Base-by-base conservation (phyloP, 2,888 invertebrate species). In the Drosophila anceps region DNA sequence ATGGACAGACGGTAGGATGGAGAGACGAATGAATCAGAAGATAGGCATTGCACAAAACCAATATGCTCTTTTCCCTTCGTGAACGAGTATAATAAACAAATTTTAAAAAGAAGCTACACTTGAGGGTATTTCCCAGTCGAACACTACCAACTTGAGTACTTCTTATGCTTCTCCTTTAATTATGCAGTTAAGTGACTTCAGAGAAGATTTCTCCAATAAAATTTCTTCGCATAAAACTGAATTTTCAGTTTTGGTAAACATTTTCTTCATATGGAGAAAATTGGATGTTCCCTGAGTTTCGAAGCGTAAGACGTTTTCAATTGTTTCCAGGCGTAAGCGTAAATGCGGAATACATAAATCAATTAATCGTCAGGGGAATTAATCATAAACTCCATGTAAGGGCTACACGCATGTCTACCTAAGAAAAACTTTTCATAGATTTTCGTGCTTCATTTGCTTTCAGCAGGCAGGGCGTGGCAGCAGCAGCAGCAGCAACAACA, bases 391-490 rank as follows among this genome's bases (percentile, higher is more conserved):
- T 27, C 84, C 87, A 69, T 46, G 76, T 72, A 88, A 68, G 79
- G 76, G 60, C 48, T 48, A 20, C 54, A 73, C 64, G 81, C 70
- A 62, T 63, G 70, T 53, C 61, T 35, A 43, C 57, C 58, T 50
- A 54, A 53, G n/a, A 24, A n/a, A n/a, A 69, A 69, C 53, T 61
- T 60, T 48, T 66, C 55, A 61, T 68, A 44, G 64, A 74, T 69
- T 71, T 82, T 77, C 59, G 71, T 82, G 84, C 69, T 79, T 77
- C 88, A 82, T 54, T 84, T 76, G 64, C 48, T 60, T 57, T 65
- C 44, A 46, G 18, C 43, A 44, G 54, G 13, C 48, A 53, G 60
- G 89, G 89, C 79, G 79, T 71, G 88, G 66, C 80, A 46, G 43
- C 35, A 57, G 64, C 65, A 29, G 5, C 50, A 18, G n/a, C 20